Evolutionary conservation across 2,113 vertebrate species (phyloP).

Genomic region (Eulemur macaco): DNA sequence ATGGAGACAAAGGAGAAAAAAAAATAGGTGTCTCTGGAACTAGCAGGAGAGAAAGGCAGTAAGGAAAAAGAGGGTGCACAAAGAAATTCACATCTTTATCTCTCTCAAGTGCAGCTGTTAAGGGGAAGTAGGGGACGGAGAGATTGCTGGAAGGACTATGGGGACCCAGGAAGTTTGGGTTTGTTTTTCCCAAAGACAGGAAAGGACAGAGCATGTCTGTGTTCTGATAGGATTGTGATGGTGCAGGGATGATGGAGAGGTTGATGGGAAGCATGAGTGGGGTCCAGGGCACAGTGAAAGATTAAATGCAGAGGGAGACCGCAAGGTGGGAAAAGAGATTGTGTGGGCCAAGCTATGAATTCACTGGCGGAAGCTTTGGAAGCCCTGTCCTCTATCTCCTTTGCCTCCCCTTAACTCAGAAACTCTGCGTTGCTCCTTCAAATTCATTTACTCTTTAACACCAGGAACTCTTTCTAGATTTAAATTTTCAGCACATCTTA

Average conservation of each 20-base stretch:
- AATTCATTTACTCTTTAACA: neutral
- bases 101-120: neutral
- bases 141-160: neutral
- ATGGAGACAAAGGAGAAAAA: too few species aligned
- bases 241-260: too few species aligned
- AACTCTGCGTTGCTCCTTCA: neutral
- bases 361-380: neutral
- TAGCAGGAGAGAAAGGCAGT: neutral
- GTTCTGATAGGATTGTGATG: neutral
- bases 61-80: neutral
- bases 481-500: neutral
- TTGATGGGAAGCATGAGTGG: neutral
- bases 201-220: neutral
- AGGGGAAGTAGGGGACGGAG: neutral
- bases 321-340: rapidly evolving
- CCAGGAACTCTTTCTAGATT: neutral
- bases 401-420: neutral
- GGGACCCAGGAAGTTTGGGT: neutral
- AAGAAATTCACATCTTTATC: neutral
- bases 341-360: rapidly evolving
- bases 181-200: neutral
- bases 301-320: neutral
- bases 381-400: too few species aligned
- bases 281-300: neutral
- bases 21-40: neutral